phyloP scores from a whole-genome alignment of 2,797 vertebrate genomes.

The Chelmon rostratus region DNA sequence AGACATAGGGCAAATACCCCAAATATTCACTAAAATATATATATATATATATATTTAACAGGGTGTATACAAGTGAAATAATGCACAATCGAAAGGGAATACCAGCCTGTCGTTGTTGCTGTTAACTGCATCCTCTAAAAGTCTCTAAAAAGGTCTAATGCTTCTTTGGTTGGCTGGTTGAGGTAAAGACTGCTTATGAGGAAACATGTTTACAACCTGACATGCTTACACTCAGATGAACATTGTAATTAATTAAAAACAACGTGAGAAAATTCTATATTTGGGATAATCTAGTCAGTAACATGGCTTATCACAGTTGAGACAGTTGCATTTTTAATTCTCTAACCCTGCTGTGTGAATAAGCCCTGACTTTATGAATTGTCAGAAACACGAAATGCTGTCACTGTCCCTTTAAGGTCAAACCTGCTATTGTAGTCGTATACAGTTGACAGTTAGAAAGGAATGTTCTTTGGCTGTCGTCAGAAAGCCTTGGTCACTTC shows the following conservation, averaged over 20 bases:
- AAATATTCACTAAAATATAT: conserved; percentile 1
- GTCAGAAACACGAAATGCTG: conserved; percentile 17
- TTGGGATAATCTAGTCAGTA: background rate
- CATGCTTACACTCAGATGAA: conserved; percentile 7
- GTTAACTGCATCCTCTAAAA: conserved; percentile 4
- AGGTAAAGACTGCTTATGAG: conserved; percentile 33
- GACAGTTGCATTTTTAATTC: conserved; percentile 11
- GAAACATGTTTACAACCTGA: conserved; percentile 24
- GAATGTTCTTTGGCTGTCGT: conserved; percentile 73
- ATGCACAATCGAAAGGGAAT: conserved; percentile 26
- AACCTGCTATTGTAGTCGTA: conserved; percentile 50
- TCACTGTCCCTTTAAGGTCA: conserved; percentile 60
- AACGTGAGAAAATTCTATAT: conserved; percentile 12
- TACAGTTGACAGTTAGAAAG: conserved; percentile 62
- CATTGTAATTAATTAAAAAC: background rate
- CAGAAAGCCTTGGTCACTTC: conserved; percentile 67
- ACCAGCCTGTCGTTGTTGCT: conserved; percentile 16
- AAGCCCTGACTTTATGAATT: conserved; percentile 4
- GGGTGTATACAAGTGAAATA: conserved; percentile 17
- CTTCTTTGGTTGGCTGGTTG: conserved; percentile 38
- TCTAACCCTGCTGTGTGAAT: conserved; percentile 13
- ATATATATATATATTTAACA: conserved; percentile 26
- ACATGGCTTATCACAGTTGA: conserved; percentile 6
- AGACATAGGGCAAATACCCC: conserved; percentile 8
- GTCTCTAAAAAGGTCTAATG: background rate